A percentile compares a stretch with the other conserved stretches of the same genome.
phyloP scores from a whole-genome alignment of 1,140 invertebrate genomes.

The Drosophila parabipectinata region DNA sequence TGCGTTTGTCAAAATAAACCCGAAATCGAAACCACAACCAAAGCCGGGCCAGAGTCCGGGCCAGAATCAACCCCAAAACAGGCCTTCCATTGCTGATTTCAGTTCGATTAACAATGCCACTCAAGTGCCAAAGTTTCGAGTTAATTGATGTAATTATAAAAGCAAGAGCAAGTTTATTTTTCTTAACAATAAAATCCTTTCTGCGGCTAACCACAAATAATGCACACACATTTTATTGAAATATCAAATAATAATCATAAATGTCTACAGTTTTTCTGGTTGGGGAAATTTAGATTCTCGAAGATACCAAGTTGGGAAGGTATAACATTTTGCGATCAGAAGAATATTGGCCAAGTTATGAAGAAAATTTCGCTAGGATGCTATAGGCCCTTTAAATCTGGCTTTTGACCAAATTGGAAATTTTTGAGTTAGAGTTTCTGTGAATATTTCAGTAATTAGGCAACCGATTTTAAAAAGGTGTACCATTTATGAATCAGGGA shows the following conservation, averaged over 20 bases:
- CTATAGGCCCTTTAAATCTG: too few relatives aligned
- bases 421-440: too few relatives aligned
- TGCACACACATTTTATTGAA: neutral
- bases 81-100: slow-evolving; percentile 12
- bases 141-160: slow-evolving; percentile 23
- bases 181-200: slow-evolving; percentile 1
- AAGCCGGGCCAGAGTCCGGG: neutral
- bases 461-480: too few relatives aligned
- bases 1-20: slow-evolving; percentile 48
- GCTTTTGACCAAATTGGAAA: too few relatives aligned
- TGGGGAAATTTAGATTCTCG: neutral
- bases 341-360: too few relatives aligned
- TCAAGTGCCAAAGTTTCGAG: slow-evolving; percentile 27
- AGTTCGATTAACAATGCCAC: slow-evolving; percentile 7
- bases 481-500: too few relatives aligned
- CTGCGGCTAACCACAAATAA: neutral
- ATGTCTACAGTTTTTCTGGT: neutral
- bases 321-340: too few relatives aligned
- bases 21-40: slow-evolving; percentile 35
- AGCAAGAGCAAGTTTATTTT: neutral
- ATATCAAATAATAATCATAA: neutral
- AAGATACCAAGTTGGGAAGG: too few relatives aligned
- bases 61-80: slow-evolving; percentile 3
- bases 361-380: too few relatives aligned
- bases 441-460: too few relatives aligned